A percentile compares a stretch with the other conserved stretches of the same genome.
phyloP scores from a whole-genome alignment of 1,140 invertebrate species.

The Calephelis nemesis region DNA sequence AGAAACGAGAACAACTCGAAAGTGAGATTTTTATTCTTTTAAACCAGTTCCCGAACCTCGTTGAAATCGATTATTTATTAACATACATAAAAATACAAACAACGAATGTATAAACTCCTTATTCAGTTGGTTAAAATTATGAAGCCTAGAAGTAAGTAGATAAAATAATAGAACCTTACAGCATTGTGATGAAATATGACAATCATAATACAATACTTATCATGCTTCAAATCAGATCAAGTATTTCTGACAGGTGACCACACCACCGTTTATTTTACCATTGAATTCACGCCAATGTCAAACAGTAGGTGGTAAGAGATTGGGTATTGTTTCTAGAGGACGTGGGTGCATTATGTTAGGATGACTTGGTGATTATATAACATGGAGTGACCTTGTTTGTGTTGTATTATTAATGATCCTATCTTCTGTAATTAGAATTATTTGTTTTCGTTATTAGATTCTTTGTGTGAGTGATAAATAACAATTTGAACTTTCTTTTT shows the following conservation, averaged over 20 bases:
- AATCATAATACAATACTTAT: conserved; percentile 4
- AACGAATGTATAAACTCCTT: too few species aligned
- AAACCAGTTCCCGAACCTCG: too few species aligned
- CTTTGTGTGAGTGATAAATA: background rate
- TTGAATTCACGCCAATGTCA: conserved; percentile 31
- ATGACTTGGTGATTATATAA: conserved; percentile 23
- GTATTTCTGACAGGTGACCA: conserved; percentile 10
- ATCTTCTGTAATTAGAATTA: conserved; percentile 14
- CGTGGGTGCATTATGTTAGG: conserved; percentile 45
- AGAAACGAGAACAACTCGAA: too few species aligned
- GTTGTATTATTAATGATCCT: conserved; percentile 17
- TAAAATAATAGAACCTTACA: too few species aligned
- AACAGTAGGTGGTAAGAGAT: conserved; percentile 57
- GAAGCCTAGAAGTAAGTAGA: too few species aligned
- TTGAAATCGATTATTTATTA: too few species aligned
- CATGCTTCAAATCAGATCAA: conserved; percentile 8
- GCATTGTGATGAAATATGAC: too few species aligned
- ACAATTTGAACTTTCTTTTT: too few species aligned
- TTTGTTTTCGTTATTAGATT: conserved; percentile 5
- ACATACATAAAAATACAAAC: too few species aligned
- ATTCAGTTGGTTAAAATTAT: too few species aligned
- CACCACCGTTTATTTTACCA: conserved; percentile 13
- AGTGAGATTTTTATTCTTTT: too few species aligned
- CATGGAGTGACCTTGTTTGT: conserved; percentile 1
- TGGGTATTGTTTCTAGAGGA: conserved; percentile 54